Evolutionary conservation across 2,888 invertebrate species (phyloP), one percentile per base, ranked within the genome.

Genomic region (Lucinisca nassula): DNA sequence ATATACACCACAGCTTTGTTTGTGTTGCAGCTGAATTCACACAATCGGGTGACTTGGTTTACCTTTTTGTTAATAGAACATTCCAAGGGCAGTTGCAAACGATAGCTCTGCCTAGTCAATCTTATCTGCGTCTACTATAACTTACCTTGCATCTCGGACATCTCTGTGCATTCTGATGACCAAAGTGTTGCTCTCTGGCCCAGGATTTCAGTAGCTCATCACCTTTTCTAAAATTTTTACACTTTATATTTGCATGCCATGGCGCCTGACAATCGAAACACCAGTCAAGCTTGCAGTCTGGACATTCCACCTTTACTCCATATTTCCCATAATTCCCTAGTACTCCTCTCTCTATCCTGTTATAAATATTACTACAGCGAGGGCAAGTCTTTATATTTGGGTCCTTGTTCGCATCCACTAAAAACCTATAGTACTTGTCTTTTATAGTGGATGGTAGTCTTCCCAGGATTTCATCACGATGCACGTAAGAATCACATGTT

Each of bases 81-180:
- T n/a, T n/a, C n/a, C n/a, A n/a, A n/a, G n/a, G n/a, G n/a, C n/a
- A n/a, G n/a, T n/a, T n/a, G n/a, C n/a, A n/a, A n/a, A n/a, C n/a
- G n/a, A n/a, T n/a, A n/a, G n/a, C n/a, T n/a, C n/a, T n/a, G n/a
- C n/a, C n/a, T n/a, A n/a, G n/a, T n/a, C n/a, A n/a, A n/a, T n/a
- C n/a, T n/a, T n/a, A n/a, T n/a, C n/a, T n/a, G n/a, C n/a, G n/a
- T n/a, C n/a, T 70, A 32, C 21, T 24, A 21, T 6, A 0, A 32
- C 93, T 84, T 93, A 96, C 96, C 95, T 96, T 96, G 92, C 96
- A 96, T 81, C 95, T 96, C 0, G 96, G 96, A 90, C 96, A 96
- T 88, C 92, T 94, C 86, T 96, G 96, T 8, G 96, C 96, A 93
- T 96, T 96, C 21, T 91, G 89, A 85, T 95, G 95, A 0, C 96